Percentiles rank a stretch among this genome's conserved stretches.
Conservation (phyloP, 2,888 invertebrate species). For the Standfussiana lucernea region DNA sequence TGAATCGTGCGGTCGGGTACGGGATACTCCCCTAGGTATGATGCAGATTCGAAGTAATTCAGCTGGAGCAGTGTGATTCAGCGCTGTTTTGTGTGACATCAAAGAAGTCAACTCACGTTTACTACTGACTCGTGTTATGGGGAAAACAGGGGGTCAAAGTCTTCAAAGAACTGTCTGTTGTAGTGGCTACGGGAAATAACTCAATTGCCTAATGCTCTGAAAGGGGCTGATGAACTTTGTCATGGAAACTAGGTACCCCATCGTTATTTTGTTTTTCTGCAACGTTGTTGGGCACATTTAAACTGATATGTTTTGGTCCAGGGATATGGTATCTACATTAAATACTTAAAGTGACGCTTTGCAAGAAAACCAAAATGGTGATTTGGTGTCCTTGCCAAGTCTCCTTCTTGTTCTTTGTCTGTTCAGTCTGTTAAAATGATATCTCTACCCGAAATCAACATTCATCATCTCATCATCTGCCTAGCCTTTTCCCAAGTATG, state of each 20-base stretch:
- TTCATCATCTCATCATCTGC: no score
- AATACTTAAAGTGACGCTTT: not conserved
- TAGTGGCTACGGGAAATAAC: not conserved
- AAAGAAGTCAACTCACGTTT: constrained; percentile 19
- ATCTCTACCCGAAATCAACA: not conserved
- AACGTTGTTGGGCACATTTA: not conserved
- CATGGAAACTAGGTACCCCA: not conserved
- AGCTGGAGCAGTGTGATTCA: constrained; percentile 30
- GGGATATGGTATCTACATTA: not conserved
- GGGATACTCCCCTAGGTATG: constrained; percentile 22
- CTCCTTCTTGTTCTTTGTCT: not conserved
- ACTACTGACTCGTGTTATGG: constrained; percentile 6
- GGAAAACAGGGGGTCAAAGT: constrained; percentile 1
- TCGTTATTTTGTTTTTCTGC: not conserved
- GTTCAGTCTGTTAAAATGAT: not conserved
- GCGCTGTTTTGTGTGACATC: not conserved
- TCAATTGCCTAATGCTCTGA: not conserved
- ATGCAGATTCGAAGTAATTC: constrained; percentile 5
- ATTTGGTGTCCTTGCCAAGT: not conserved
- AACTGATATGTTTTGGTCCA: not conserved
- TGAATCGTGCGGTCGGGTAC: not conserved
- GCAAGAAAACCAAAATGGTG: not conserved
- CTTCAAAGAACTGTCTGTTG: not conserved
- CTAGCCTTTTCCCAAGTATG: no score
- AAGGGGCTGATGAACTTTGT: not conserved